phyloP scores from a whole-genome alignment of 2,888 invertebrate genomes.

The Ichneumon xanthorius region DNA sequence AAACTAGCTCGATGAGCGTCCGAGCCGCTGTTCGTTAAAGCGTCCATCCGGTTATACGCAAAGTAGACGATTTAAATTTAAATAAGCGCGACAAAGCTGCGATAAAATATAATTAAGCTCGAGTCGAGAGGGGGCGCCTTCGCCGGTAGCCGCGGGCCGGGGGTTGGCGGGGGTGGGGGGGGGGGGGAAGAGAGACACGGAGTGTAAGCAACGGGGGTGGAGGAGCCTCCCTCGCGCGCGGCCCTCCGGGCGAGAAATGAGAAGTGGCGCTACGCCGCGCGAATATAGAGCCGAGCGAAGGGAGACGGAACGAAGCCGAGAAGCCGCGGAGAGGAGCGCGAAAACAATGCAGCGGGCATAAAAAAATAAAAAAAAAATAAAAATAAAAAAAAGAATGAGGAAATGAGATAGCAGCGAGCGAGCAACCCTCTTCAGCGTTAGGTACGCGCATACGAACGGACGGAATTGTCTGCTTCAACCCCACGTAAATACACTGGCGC shows the following conservation, averaged over 20 bases:
- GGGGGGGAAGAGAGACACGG: constrained; percentile 19
- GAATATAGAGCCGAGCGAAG: constrained; percentile 36
- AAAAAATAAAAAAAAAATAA: constrained; percentile 40
- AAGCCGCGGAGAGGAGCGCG: constrained; percentile 42
- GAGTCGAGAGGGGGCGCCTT: constrained; percentile 58
- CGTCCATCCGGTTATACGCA: constrained; percentile 64
- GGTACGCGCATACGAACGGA: not conserved
- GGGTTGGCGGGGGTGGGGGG: constrained; percentile 1
- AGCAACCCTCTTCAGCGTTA: constrained; percentile 17
- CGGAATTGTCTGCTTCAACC: not conserved
- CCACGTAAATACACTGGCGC: not conserved
- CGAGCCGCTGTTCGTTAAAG: constrained; percentile 64
- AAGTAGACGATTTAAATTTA: constrained; percentile 80
- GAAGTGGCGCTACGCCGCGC: constrained; percentile 42
- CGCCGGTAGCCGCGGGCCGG: constrained; percentile 51
- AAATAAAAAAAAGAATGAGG: constrained; percentile 20
- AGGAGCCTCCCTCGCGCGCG: constrained; percentile 41
- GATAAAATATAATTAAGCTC: constrained; percentile 83
- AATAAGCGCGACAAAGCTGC: constrained; percentile 80
- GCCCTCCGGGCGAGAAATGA: constrained; percentile 52
- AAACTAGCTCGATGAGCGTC: constrained; percentile 35
- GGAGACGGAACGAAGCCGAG: constrained; percentile 38
- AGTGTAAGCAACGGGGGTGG: constrained; percentile 28
- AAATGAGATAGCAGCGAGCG: constrained; percentile 48
- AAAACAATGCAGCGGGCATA: constrained; percentile 15